These are phyloP conservation scores for Apodemus sylvaticus DNA, from an alignment of 2,113 vertebrate genomes.

Conservation along the genomic window DNA sequence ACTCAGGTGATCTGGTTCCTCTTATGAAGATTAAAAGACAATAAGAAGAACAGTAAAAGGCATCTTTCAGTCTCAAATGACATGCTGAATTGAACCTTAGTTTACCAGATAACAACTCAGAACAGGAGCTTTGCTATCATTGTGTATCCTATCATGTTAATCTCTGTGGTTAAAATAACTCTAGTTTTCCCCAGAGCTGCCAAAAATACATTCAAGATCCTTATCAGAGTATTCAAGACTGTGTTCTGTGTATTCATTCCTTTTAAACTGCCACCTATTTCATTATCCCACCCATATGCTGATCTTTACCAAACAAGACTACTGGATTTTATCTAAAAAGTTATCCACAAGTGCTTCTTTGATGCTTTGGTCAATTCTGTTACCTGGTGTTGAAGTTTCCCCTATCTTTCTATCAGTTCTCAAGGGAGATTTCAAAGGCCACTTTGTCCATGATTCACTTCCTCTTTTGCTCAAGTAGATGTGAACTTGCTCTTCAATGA, in stretches of 20 bases:
- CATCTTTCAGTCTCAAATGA: not conserved
- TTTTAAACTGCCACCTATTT: not conserved
- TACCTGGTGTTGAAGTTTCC: not conserved
- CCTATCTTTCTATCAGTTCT: not conserved
- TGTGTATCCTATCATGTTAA: not conserved
- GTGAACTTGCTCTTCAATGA: not conserved
- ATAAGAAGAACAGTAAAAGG: not conserved
- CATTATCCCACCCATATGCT: not conserved
- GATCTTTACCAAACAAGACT: not conserved
- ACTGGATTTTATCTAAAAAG: not conserved
- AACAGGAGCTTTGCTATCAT: not conserved
- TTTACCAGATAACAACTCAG: not conserved
- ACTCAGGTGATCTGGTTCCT: not conserved
- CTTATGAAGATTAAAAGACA: not conserved
- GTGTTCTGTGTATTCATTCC: not conserved
- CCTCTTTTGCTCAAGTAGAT: constrained; percentile 15
- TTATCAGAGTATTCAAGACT: not conserved
- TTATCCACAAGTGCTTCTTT: not conserved
- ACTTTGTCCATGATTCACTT: constrained; percentile 31
- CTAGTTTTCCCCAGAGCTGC: not conserved
- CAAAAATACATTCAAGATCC: not conserved
- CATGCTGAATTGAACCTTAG: not conserved
- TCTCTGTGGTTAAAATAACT: fast-evolving
- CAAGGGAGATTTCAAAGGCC: not conserved
- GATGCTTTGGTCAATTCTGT: not conserved